Evolutionary conservation across 2,113 vertebrate species (phyloP).

Genomic region (Seriola quinqueradiata): DNA sequence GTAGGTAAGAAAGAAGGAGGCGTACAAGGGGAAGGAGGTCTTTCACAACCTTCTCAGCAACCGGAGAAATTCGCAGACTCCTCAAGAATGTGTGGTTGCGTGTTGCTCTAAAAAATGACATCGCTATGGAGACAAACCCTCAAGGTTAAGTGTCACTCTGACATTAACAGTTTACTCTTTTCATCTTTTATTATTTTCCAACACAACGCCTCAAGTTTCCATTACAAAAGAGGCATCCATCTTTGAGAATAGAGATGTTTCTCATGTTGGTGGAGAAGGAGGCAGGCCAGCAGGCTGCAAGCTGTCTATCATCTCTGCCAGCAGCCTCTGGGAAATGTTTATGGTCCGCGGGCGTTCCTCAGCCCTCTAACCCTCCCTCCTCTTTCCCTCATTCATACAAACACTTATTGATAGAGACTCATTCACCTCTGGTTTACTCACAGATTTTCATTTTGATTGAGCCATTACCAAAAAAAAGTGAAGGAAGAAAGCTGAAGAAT

Average conservation of each 20-base stretch:
- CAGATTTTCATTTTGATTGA: conserved; percentile 54
- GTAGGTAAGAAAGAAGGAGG: conserved; percentile 35
- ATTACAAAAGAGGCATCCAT: conserved; percentile 43
- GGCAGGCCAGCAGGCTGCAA: conserved; percentile 33
- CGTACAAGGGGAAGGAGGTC: not conserved
- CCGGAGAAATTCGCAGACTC: not conserved
- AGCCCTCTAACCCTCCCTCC: conserved; percentile 44
- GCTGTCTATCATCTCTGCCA: conserved; percentile 53
- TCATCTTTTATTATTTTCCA: conserved; percentile 50
- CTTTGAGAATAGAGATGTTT: conserved; percentile 55
- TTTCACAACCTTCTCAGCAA: conserved; percentile 22
- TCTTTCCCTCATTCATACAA: conserved; percentile 30
- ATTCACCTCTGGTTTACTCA: conserved; percentile 48
- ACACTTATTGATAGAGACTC: conserved; percentile 44
- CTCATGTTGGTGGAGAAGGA: conserved; percentile 36
- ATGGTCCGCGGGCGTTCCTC: conserved; percentile 42
- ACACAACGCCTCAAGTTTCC: conserved; percentile 29
- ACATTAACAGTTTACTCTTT: conserved; percentile 41
- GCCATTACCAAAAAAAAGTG: conserved; percentile 33
- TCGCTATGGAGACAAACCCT: conserved; percentile 28
- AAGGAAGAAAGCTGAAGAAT: conserved; percentile 33
- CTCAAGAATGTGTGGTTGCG: conserved; percentile 17
- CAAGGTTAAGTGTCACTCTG: conserved; percentile 48
- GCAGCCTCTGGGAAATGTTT: conserved; percentile 58
- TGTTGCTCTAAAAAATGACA: conserved; percentile 26